Conservation (phyloP, 1,140 invertebrate species). For the Dreissena rostriformis region DNA sequence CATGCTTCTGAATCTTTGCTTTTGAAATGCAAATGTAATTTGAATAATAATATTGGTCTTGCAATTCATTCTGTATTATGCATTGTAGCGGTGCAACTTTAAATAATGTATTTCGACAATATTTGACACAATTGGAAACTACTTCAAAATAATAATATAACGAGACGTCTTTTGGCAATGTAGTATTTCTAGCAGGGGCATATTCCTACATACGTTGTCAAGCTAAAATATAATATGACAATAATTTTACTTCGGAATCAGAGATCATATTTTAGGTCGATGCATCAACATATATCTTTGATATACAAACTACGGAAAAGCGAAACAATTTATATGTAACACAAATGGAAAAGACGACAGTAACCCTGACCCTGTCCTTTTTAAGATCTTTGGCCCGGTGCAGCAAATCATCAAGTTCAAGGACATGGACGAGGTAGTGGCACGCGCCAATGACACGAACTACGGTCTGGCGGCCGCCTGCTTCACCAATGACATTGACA, state of each 20-base stretch:
- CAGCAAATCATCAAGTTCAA: conserved; percentile 94
- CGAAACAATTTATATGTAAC: background rate
- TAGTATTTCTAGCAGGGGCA: too few species aligned
- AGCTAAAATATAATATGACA: too few species aligned
- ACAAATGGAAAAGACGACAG: background rate
- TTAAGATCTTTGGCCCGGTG: conserved; percentile 94
- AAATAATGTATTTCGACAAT: background rate
- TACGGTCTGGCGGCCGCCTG: conserved; percentile 94
- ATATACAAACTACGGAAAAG: too few species aligned
- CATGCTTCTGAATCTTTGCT: too few species aligned
- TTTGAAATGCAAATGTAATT: background rate
- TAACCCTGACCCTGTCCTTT: background rate
- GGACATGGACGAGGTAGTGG: conserved; percentile 92
- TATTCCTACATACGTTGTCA: too few species aligned
- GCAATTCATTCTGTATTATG: background rate
- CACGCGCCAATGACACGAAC: conserved; percentile 91
- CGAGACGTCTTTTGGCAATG: too few species aligned
- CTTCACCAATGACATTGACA: conserved; percentile 93
- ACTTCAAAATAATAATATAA: too few species aligned
- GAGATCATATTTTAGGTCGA: background rate
- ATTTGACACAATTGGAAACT: background rate
- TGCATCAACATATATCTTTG: conserved; percentile 2
- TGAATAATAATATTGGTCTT: background rate
- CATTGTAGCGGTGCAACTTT: background rate
- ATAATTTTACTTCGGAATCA: too few species aligned